Percentiles rank a stretch among this genome's conserved stretches.
phyloP scores from a whole-genome alignment of 2,888 invertebrate species.

The Mesorhabditis spiculigera region DNA sequence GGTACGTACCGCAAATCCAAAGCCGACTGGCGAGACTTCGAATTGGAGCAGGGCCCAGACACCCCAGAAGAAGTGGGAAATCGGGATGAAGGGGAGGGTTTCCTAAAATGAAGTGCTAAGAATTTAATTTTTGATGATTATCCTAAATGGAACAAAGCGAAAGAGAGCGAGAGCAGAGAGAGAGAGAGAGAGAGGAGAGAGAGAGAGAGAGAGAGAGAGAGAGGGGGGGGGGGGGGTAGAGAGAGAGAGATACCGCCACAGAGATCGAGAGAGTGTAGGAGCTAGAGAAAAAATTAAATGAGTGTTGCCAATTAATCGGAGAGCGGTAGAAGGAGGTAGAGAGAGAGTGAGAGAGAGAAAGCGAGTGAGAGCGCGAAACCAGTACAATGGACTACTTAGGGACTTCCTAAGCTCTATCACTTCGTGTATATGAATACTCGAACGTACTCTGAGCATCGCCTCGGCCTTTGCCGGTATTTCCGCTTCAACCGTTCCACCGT shows the following conservation, averaged over 20 bases:
- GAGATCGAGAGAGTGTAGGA: no score
- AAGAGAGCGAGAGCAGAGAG: no score
- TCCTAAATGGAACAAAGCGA: no score
- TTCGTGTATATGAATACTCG: background rate
- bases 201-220: no score
- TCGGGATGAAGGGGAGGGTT: constrained; percentile 78
- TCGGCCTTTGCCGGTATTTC: constrained; percentile 28
- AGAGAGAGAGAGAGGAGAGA: constrained; percentile 18
- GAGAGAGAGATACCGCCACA: no score
- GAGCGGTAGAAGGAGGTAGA: no score
- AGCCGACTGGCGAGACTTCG: constrained; percentile 56
- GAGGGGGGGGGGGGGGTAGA: no score
- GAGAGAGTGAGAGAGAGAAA: no score
- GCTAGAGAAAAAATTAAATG: no score
- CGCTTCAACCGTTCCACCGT: constrained; percentile 31
- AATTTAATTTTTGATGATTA: background rate
- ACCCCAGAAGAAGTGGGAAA: constrained; percentile 88
- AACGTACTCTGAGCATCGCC: constrained; percentile 22
- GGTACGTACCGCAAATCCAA: constrained; percentile 48
- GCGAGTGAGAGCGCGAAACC: no score
- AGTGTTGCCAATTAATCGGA: no score
- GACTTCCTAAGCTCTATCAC: background rate
- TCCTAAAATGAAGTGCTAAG: constrained; percentile 67
- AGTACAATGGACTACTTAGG: no score
- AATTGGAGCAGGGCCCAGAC: constrained; percentile 71